Percentiles rank a stretch among this genome's conserved stretches.
Evolutionary conservation across 2,888 invertebrate genomes (phyloP).

Genomic region (Cryptophagus acutangulus): DNA sequence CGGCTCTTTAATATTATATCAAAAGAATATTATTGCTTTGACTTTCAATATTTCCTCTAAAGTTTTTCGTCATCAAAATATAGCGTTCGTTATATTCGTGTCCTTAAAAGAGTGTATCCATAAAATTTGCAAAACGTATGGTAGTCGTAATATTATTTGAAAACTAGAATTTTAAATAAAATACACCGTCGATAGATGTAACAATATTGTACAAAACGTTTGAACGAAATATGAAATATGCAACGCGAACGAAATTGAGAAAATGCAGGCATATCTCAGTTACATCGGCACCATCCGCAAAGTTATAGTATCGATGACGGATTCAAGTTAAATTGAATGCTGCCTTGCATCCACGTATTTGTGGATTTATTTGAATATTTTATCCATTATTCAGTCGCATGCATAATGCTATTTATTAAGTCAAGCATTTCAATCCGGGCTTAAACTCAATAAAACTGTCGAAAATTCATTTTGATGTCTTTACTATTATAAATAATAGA

Average conservation of each 20-base stretch:
- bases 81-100: no score
- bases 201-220: slow-evolving; percentile 22
- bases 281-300: no score
- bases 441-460: no score
- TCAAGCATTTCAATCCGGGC: no score
- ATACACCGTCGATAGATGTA: slow-evolving; percentile 22
- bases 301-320: slow-evolving; percentile 13
- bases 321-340: slow-evolving; percentile 18
- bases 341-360: slow-evolving; percentile 13
- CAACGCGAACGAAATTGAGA: slow-evolving; percentile 14
- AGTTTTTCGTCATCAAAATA: no score
- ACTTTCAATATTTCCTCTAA: no score
- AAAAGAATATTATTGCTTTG: no score
- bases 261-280: slow-evolving; percentile 4
- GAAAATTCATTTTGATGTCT: no score
- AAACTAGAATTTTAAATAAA: slow-evolving; percentile 25
- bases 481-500: no score
- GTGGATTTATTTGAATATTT: slow-evolving; percentile 19
- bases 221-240: slow-evolving; percentile 26
- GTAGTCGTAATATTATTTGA: slow-evolving; percentile 18
- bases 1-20: no score
- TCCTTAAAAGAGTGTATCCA: no score
- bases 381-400: slow-evolving; percentile 18
- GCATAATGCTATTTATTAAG: slow-evolving; percentile 4
- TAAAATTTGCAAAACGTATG: no score